phyloP scores from a whole-genome alignment of 2,113 vertebrate species.

The Festucalex cinctus region DNA sequence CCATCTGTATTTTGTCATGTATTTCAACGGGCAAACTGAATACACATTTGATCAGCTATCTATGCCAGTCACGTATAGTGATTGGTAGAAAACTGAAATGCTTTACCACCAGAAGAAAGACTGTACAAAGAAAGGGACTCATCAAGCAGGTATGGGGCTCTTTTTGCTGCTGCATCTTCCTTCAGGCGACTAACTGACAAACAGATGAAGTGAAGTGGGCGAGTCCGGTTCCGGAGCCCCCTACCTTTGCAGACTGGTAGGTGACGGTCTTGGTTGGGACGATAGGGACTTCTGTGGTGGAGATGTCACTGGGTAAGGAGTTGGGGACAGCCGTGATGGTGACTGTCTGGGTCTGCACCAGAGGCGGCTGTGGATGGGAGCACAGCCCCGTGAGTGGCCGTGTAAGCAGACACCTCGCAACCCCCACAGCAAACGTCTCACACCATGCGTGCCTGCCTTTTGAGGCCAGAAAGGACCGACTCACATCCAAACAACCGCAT shows the following conservation, averaged over 20 bases:
- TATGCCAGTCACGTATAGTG: no score
- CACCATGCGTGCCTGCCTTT: slow-evolving; percentile 34
- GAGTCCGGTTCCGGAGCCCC: slow-evolving; percentile 28
- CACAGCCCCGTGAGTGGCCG: slow-evolving; percentile 58
- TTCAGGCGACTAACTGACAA: not conserved
- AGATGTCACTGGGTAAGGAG: slow-evolving; percentile 79
- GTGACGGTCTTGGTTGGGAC: slow-evolving; percentile 91
- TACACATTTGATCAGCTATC: no score
- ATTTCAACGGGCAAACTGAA: not conserved
- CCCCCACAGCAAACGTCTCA: slow-evolving; percentile 37
- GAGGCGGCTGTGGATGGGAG: slow-evolving; percentile 82
- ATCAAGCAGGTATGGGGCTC: not conserved
- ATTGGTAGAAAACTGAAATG: not conserved
- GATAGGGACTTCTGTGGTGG: slow-evolving; percentile 90
- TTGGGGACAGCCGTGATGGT: slow-evolving; percentile 84
- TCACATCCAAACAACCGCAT: slow-evolving; percentile 8
- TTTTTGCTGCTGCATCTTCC: not conserved
- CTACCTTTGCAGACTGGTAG: slow-evolving; percentile 89
- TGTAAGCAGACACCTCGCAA: slow-evolving; percentile 42
- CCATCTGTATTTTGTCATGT: not conserved
- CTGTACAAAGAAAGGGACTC: not conserved
- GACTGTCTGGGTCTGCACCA: slow-evolving; percentile 93
- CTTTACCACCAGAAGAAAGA: no score
- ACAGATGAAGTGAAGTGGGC: not conserved
- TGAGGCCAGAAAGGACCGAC: not conserved